Percentiles rank a stretch among this genome's conserved stretches.
Evolutionary conservation across 2,888 invertebrate genomes (phyloP).

Genomic region (Liopterus haemorrhoidalis): DNA sequence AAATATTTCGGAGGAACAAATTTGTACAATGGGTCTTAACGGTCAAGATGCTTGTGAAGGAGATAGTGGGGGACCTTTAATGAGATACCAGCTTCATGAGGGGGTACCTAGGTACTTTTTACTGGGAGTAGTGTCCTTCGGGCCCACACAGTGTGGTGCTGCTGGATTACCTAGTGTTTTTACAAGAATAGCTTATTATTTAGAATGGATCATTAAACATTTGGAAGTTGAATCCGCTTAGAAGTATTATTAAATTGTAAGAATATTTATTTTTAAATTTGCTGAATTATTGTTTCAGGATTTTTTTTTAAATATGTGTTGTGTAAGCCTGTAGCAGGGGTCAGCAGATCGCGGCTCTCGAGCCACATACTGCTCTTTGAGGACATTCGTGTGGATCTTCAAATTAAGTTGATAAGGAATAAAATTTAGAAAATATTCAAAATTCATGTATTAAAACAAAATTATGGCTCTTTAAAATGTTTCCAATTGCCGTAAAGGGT

Average conservation of each 20-base stretch:
- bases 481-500: too few relatives aligned
- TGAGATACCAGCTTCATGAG: slow-evolving; percentile 42
- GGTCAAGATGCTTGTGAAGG: slow-evolving; percentile 54
- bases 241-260: background rate
- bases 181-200: slow-evolving; percentile 43
- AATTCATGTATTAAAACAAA: too few relatives aligned
- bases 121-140: slow-evolving; percentile 40
- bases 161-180: slow-evolving; percentile 45
- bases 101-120: slow-evolving; percentile 39
- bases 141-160: slow-evolving; percentile 42
- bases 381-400: too few relatives aligned
- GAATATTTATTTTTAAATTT: background rate
- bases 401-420: too few relatives aligned
- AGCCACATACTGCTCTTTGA: too few relatives aligned
- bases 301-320: too few relatives aligned
- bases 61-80: slow-evolving; percentile 57
- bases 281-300: too few relatives aligned
- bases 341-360: too few relatives aligned
- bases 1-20: slow-evolving; percentile 46
- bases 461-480: too few relatives aligned
- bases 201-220: slow-evolving; percentile 44
- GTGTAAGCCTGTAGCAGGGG: too few relatives aligned
- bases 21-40: slow-evolving; percentile 52
- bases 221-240: slow-evolving; percentile 22
- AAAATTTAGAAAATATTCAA: too few relatives aligned